Evolutionary conservation across 2,797 vertebrate species (phyloP).

Genomic region (Microctenopoma lineatum): DNA sequence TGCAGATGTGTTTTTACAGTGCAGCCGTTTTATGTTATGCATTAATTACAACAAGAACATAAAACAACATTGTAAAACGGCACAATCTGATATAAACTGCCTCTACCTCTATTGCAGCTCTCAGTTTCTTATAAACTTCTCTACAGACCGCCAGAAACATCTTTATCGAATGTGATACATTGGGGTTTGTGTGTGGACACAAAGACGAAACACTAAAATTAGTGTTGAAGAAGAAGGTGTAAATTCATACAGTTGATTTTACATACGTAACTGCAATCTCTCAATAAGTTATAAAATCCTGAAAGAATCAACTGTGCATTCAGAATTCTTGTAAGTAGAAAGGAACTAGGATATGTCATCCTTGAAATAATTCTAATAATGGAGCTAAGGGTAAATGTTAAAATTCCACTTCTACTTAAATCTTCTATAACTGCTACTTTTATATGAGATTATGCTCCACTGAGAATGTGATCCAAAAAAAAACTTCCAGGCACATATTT

Average conservation of each 20-base stretch:
- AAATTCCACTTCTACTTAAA: background rate
- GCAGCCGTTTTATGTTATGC: background rate
- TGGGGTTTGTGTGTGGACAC: constrained; percentile 9
- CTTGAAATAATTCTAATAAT: background rate
- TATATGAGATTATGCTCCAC: constrained; percentile 17
- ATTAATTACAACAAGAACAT: background rate
- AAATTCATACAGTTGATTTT: background rate
- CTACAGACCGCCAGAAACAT: background rate
- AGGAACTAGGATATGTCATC: background rate
- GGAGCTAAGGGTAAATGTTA: constrained; percentile 1
- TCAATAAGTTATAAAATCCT: constrained; percentile 4
- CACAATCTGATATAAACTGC: background rate
- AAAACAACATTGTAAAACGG: background rate
- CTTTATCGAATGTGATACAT: constrained; percentile 33
- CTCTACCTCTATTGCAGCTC: background rate
- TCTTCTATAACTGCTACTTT: background rate
- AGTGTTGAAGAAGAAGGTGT: constrained; percentile 8
- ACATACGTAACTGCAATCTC: background rate
- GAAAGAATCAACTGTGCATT: constrained; percentile 11
- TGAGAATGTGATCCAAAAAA: constrained; percentile 4
- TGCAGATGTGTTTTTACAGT: background rate
- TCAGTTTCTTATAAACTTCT: background rate
- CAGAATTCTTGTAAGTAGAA: background rate
- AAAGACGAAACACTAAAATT: background rate
- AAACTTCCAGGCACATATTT: constrained; percentile 37